phyloP scores from a whole-genome alignment of 2,888 invertebrate species.

The Pemphredon lugubris region DNA sequence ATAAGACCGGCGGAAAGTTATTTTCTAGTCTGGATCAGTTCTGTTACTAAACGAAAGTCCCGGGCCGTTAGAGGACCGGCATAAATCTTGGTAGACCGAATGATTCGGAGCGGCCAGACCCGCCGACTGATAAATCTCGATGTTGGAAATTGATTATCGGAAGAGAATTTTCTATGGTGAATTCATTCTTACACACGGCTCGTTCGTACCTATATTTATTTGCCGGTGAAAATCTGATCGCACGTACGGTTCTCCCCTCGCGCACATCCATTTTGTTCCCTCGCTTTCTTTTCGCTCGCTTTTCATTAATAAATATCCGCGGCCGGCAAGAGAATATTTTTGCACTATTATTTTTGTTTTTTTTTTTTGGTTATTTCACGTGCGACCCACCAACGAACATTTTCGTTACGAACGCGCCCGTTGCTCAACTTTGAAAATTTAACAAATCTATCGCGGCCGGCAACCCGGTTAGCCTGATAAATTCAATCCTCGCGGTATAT shows the following conservation, averaged over 20 bases:
- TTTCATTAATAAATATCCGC: conserved; percentile 1
- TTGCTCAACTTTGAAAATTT: background rate
- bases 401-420: background rate
- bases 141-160: conserved; percentile 58
- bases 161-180: conserved; percentile 22
- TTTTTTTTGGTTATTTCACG: background rate
- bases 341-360: background rate
- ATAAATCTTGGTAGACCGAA: conserved; percentile 58
- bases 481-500: too few species aligned
- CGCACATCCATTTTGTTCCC: background rate
- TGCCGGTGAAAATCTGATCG: background rate
- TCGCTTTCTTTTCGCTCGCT: conserved; percentile 1
- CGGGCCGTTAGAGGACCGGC: conserved; percentile 26
- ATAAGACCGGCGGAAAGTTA: conserved; percentile 37
- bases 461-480: too few species aligned
- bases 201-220: background rate
- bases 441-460: too few species aligned
- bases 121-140: conserved; percentile 56
- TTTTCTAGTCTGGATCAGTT: conserved; percentile 33
- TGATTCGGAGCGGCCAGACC: conserved; percentile 41
- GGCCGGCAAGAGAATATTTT: background rate
- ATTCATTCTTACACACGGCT: background rate
- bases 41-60: conserved; percentile 30
- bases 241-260: background rate
- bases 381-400: background rate